These are phyloP conservation scores for Channa maculata DNA, from an alignment of 2,113 vertebrate genomes.

Conservation along the genomic window DNA sequence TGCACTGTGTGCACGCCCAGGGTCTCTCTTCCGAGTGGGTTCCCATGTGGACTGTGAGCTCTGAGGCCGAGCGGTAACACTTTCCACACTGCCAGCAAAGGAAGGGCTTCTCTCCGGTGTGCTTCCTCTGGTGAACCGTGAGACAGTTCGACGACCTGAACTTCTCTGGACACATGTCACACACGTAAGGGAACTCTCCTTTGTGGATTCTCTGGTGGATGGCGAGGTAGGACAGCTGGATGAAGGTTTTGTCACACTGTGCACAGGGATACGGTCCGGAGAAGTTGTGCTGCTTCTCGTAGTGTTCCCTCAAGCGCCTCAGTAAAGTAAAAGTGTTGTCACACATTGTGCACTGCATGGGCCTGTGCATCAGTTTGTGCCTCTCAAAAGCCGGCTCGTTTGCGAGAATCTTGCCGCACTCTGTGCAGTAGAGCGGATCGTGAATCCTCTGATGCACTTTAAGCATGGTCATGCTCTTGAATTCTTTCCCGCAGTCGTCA, in stretches of 20 bases:
- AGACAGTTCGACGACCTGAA: slow-evolving; percentile 79
- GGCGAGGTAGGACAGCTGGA: slow-evolving; percentile 78
- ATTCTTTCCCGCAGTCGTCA: slow-evolving; percentile 73
- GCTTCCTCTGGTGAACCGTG: slow-evolving; percentile 77
- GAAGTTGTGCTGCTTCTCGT: slow-evolving; percentile 78
- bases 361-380: slow-evolving; percentile 80
- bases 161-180: slow-evolving; percentile 70
- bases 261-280: slow-evolving; percentile 70
- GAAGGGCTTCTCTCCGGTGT: slow-evolving; percentile 81
- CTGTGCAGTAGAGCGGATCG: slow-evolving; percentile 79
- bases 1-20: slow-evolving; percentile 73
- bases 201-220: slow-evolving; percentile 80
- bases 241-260: slow-evolving; percentile 74
- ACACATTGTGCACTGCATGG: slow-evolving; percentile 79
- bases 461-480: slow-evolving; percentile 77
- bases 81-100: slow-evolving; percentile 83
- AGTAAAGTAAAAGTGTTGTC: slow-evolving; percentile 76
- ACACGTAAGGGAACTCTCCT: slow-evolving; percentile 76
- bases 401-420: slow-evolving; percentile 79
- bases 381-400: slow-evolving; percentile 71
- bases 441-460: slow-evolving; percentile 80
- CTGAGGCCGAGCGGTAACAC: slow-evolving; percentile 77
- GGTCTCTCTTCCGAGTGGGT: slow-evolving; percentile 78
- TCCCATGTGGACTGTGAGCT: slow-evolving; percentile 80
- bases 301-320: slow-evolving; percentile 76